Conservation (phyloP, 2,113 vertebrate genomes). For the Thymallus thymallus region DNA sequence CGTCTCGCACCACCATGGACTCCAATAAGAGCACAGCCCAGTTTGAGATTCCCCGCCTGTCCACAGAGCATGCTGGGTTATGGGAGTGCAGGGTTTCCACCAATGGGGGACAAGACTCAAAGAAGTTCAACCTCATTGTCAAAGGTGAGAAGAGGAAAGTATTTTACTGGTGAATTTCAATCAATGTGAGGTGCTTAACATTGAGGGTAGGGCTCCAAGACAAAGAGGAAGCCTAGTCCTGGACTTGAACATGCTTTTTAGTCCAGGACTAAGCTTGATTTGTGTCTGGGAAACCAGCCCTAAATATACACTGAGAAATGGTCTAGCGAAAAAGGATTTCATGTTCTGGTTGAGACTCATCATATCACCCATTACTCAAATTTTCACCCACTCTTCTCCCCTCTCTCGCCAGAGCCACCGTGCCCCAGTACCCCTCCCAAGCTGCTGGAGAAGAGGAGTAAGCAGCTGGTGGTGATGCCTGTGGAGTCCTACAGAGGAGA, state of each 20-base stretch:
- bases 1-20: constrained; percentile 86
- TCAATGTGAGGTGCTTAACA: too few species aligned
- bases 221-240: too few species aligned
- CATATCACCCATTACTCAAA: not conserved
- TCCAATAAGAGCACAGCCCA: constrained; percentile 84
- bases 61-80: constrained; percentile 75
- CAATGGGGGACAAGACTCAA: constrained; percentile 85
- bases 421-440: constrained; percentile 78
- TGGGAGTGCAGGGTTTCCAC: constrained; percentile 97
- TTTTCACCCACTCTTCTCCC: not conserved
- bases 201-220: too few species aligned
- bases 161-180: not conserved
- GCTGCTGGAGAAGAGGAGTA: constrained; percentile 85
- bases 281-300: too few species aligned
- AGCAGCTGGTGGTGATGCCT: constrained; percentile 83
- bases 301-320: too few species aligned
- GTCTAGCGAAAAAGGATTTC: too few species aligned
- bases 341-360: too few species aligned
- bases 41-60: constrained; percentile 83
- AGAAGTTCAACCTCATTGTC: constrained; percentile 88
- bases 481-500: constrained; percentile 81
- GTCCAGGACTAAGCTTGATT: too few species aligned
- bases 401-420: constrained; percentile 79
- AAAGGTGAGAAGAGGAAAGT: constrained; percentile 80
- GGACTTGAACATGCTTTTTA: too few species aligned